Percentiles rank a stretch among this genome's conserved stretches.
phyloP scores from a whole-genome alignment of 2,888 invertebrate genomes.

The Drosophila meridionalis region DNA sequence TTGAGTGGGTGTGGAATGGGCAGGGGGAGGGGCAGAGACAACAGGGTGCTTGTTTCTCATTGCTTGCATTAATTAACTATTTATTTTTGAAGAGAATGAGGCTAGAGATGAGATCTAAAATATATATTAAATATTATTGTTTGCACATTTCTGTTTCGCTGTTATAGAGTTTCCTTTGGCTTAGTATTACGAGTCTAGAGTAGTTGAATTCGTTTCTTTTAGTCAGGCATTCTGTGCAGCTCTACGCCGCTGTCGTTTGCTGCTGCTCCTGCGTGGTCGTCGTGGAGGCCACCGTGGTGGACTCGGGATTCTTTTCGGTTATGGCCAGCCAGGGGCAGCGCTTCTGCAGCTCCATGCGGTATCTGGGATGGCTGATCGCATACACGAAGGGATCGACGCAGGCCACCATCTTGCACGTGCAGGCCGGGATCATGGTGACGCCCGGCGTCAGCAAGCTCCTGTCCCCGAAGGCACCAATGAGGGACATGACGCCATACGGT shows the following conservation, averaged over 20 bases:
- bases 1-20: too few relatives aligned
- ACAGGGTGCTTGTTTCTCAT: constrained; percentile 17
- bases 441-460: constrained; percentile 88
- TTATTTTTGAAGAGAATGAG: constrained; percentile 49
- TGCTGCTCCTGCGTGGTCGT: constrained; percentile 78
- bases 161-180: constrained; percentile 25
- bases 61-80: constrained; percentile 60
- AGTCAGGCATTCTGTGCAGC: too few relatives aligned
- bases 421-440: constrained; percentile 94
- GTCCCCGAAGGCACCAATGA: constrained; percentile 93
- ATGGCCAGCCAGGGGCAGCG: constrained; percentile 91
- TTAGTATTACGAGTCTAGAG: constrained; percentile 48
- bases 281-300: constrained; percentile 85
- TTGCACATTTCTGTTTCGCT: constrained; percentile 4
- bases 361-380: constrained; percentile 95
- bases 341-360: constrained; percentile 92
- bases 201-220: too few relatives aligned
- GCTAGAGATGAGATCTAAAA: constrained; percentile 53
- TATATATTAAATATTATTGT: constrained; percentile 6
- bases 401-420: constrained; percentile 94
- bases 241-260: constrained; percentile 82
- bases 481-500: constrained; percentile 93
- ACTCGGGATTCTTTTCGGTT: constrained; percentile 87
- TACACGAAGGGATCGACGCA: constrained; percentile 97
- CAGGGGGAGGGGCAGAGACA: constrained; percentile 3